Percentiles rank a stretch among this genome's conserved stretches.
phyloP scores from a whole-genome alignment of 2,888 invertebrate species.

The Muschampia plurimacula region DNA sequence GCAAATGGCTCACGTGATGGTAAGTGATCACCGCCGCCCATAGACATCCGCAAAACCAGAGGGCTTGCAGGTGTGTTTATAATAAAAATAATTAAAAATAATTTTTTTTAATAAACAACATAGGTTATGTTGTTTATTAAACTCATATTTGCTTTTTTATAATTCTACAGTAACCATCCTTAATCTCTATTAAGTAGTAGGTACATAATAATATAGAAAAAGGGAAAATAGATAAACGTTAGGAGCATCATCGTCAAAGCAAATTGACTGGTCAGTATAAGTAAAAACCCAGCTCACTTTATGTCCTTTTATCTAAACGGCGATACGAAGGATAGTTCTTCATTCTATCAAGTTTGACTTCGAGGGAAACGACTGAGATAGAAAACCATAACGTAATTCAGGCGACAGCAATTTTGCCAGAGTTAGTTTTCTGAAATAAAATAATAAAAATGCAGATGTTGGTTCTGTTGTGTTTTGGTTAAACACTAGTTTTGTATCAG shows the following conservation, averaged over 20 bases:
- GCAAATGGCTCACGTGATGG: too few species aligned
- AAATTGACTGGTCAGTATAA: not conserved
- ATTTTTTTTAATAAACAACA: too few species aligned
- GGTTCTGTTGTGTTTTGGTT: too few species aligned
- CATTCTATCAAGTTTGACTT: not conserved
- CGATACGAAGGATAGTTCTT: not conserved
- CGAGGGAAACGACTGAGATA: not conserved
- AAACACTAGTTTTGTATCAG: too few species aligned
- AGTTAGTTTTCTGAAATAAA: not conserved
- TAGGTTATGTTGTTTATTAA: too few species aligned
- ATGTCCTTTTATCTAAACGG: slow-evolving; percentile 2
- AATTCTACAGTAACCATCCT: too few species aligned
- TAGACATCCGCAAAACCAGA: too few species aligned
- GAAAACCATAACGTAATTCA: not conserved
- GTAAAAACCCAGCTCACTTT: not conserved
- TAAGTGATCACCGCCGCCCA: too few species aligned
- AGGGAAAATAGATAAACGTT: not conserved
- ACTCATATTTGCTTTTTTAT: too few species aligned
- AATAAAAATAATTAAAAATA: too few species aligned
- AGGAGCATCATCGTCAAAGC: not conserved
- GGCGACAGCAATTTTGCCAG: not conserved
- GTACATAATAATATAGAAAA: not conserved
- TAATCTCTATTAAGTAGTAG: not conserved
- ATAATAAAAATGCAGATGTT: too few species aligned
- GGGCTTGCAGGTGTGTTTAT: too few species aligned